phyloP scores from a whole-genome alignment of 1,140 invertebrate species.

The Parapsyche elsis region DNA sequence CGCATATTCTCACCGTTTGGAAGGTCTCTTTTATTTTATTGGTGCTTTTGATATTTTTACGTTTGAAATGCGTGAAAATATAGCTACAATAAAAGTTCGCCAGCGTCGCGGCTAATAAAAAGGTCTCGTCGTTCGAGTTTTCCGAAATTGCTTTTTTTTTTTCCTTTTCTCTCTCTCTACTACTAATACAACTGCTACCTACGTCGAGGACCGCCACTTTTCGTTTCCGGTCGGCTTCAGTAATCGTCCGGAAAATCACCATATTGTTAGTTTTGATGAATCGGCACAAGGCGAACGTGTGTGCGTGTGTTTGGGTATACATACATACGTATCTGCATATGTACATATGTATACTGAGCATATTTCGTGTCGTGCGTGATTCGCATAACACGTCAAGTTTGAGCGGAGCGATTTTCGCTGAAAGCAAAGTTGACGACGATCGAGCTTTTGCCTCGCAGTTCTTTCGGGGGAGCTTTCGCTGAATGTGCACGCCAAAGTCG shows the following conservation, averaged over 20 bases:
- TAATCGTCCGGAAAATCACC: constrained; percentile 18
- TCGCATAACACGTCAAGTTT: constrained; percentile 6
- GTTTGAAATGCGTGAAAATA: too few species aligned
- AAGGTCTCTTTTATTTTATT: too few species aligned
- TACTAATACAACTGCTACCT: too few species aligned
- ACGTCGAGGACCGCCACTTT: not conserved
- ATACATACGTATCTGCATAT: not conserved
- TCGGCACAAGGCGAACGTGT: not conserved
- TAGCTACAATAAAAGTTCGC: too few species aligned
- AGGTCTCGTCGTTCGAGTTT: constrained; percentile 19
- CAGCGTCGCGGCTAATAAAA: constrained; percentile 1
- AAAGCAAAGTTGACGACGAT: constrained; percentile 29
- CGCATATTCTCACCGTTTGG: too few species aligned
- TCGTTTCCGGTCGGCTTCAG: constrained; percentile 5
- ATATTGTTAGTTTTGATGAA: constrained; percentile 27
- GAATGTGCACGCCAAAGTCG: constrained; percentile 9
- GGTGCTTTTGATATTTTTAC: too few species aligned
- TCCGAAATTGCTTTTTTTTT: constrained; percentile 3
- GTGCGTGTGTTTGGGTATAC: not conserved
- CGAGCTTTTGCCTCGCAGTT: constrained; percentile 20
- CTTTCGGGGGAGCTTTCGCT: constrained; percentile 14
- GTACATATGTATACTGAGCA: not conserved
- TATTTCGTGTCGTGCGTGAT: constrained; percentile 4
- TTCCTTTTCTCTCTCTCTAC: not conserved
- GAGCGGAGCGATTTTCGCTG: not conserved